These are phyloP conservation scores for Chloroceryle inda DNA, from an alignment of 2,797 vertebrate genomes.

Conservation along the genomic window DNA sequence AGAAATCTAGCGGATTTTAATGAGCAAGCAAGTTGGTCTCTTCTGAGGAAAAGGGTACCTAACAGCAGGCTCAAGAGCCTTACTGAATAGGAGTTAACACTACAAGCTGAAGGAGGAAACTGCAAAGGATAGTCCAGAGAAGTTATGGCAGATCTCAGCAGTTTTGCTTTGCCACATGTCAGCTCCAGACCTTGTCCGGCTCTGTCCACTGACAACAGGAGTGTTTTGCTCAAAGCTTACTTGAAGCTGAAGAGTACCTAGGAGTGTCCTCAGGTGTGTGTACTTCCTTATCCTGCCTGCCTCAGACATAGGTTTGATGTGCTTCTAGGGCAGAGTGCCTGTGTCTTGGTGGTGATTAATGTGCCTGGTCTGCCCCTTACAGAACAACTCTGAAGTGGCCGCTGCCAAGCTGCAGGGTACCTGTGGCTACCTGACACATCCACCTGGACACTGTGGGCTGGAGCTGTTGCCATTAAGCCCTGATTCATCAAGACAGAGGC, in stretches of 20 bases:
- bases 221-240: not conserved
- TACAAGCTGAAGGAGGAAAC: not conserved
- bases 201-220: not conserved
- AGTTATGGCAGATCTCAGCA: not conserved
- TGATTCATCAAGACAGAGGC: slow-evolving; percentile 23
- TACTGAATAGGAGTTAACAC: not conserved
- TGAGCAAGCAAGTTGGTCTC: not conserved
- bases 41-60: not conserved
- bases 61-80: not conserved
- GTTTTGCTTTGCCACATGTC: not conserved
- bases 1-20: not conserved
- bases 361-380: slow-evolving; percentile 57
- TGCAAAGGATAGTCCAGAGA: not conserved
- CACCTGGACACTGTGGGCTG: slow-evolving; percentile 38
- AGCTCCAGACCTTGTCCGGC: not conserved
- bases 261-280: not conserved
- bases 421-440: slow-evolving; percentile 44
- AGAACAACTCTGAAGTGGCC: slow-evolving; percentile 56
- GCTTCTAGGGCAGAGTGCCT: not conserved
- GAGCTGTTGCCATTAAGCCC: slow-evolving; percentile 46
- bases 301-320: fast-evolving
- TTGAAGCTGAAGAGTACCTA: not conserved
- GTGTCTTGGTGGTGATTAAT: not conserved
- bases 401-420: slow-evolving; percentile 14
- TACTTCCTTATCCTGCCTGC: not conserved